A percentile compares a stretch with the other conserved stretches of the same genome.
Evolutionary conservation across 1,140 invertebrate species (phyloP).

Genomic region (Meteorus sp.): DNA sequence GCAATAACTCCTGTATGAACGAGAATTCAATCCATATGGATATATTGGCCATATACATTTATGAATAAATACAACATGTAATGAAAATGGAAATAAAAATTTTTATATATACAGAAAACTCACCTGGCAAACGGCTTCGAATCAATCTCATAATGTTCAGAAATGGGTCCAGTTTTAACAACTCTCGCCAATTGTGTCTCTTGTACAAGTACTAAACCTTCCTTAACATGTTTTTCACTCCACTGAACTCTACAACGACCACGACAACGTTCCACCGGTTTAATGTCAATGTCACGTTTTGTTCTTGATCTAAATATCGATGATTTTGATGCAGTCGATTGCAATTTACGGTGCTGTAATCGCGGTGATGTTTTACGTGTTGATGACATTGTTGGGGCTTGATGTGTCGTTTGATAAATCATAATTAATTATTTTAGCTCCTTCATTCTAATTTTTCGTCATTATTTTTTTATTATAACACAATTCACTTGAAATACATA

Average conservation of each 20-base stretch:
- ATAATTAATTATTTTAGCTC: slow-evolving; percentile 35
- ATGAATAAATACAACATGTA: not conserved
- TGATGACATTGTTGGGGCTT: slow-evolving; percentile 54
- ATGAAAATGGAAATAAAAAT: not conserved
- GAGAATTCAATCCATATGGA: too few species aligned
- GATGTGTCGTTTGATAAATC: slow-evolving; percentile 52
- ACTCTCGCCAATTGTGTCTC: slow-evolving; percentile 53
- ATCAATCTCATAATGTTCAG: slow-evolving; percentile 55
- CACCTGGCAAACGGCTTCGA: slow-evolving; percentile 56
- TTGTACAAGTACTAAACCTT: slow-evolving; percentile 54
- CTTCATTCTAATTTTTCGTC: too few species aligned
- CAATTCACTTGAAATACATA: too few species aligned
- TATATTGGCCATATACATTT: too few species aligned
- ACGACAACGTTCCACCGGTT: slow-evolving; percentile 41
- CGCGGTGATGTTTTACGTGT: slow-evolving; percentile 48
- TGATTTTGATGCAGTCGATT: slow-evolving; percentile 35
- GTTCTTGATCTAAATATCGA: slow-evolving; percentile 27
- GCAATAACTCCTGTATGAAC: too few species aligned
- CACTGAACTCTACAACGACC: slow-evolving; percentile 55
- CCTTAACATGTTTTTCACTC: slow-evolving; percentile 57
- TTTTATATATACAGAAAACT: not conserved
- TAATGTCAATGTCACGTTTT: slow-evolving; percentile 30
- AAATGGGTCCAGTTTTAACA: slow-evolving; percentile 54
- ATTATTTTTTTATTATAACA: slow-evolving; percentile 6
- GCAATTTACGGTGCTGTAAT: slow-evolving; percentile 44